phyloP scores from a whole-genome alignment of 1,140 invertebrate genomes.

The Drosophila nikananu region DNA sequence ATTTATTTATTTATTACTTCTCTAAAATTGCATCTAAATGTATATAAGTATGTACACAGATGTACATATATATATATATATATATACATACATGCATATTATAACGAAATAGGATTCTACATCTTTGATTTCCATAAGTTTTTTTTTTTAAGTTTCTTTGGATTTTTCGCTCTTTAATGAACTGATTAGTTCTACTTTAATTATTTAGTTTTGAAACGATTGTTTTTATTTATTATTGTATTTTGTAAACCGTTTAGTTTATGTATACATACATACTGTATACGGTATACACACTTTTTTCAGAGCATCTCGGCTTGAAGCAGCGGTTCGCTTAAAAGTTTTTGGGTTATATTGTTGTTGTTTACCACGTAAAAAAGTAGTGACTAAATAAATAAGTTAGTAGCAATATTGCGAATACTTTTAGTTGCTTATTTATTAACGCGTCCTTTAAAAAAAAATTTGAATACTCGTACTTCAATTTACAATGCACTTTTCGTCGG shows the following conservation, averaged over 20 bases:
- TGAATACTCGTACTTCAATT: neutral
- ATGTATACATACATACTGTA: slow-evolving; percentile 4
- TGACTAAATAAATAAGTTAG: neutral
- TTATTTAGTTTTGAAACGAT: neutral
- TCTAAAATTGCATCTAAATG: neutral
- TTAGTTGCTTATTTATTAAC: neutral
- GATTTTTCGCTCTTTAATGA: no score
- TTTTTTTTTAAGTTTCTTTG: neutral
- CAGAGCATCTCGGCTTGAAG: slow-evolving; percentile 1
- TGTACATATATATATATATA: neutral
- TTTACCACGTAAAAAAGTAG: neutral
- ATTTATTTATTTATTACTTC: neutral
- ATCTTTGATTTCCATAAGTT: neutral
- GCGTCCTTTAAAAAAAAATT: neutral
- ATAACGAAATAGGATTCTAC: neutral
- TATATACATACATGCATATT: neutral
- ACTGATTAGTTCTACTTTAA: no score
- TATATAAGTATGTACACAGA: slow-evolving; percentile 20
- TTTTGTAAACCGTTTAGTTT: neutral
- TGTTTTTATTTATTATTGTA: neutral
- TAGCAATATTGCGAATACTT: neutral
- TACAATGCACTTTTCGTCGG: neutral
- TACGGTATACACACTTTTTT: slow-evolving; percentile 17
- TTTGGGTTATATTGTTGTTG: neutral
- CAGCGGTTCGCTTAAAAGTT: neutral